Evolutionary conservation across 2,888 invertebrate genomes (phyloP).

Genomic region (Lagria hirta): DNA sequence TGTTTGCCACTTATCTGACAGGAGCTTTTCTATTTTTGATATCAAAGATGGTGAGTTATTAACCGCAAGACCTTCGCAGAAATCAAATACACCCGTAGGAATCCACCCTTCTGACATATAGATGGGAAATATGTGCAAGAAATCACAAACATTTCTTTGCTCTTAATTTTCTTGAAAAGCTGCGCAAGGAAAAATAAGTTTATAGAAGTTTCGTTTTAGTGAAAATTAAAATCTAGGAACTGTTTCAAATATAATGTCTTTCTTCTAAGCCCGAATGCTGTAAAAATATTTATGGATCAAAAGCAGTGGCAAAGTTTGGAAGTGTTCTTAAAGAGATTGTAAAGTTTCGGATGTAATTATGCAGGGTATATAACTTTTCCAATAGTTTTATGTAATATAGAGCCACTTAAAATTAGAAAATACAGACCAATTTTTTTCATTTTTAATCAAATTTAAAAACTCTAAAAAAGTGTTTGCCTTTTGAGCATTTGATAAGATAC

Average conservation of each 20-base stretch:
- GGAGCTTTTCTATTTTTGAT: slow-evolving; percentile 27
- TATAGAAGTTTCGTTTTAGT: slow-evolving; percentile 2
- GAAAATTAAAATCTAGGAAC: no score
- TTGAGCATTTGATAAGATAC: no score
- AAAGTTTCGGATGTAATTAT: slow-evolving; percentile 24
- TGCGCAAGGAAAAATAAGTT: no score
- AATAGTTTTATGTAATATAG: slow-evolving; percentile 24
- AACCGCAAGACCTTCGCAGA: slow-evolving; percentile 21
- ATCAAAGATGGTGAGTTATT: slow-evolving; percentile 23
- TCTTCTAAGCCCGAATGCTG: no score
- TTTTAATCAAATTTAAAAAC: no score
- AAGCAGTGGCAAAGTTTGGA: slow-evolving; percentile 7
- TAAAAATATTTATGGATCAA: slow-evolving; percentile 3
- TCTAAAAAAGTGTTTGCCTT: no score
- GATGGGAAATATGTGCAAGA: slow-evolving; percentile 21
- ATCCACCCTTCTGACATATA: slow-evolving; percentile 18
- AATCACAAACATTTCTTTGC: slow-evolving; percentile 19
- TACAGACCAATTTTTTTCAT: no score
- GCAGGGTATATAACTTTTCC: slow-evolving; percentile 20
- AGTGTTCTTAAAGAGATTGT: slow-evolving; percentile 10
- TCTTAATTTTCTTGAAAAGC: no score
- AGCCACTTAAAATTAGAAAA: slow-evolving; percentile 18
- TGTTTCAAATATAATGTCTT: no score
- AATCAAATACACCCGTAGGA: slow-evolving; percentile 22
- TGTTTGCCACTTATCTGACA: slow-evolving; percentile 35